A percentile compares a stretch with the other conserved stretches of the same genome.
These are phyloP conservation scores for Triplophysa dalaica DNA, from an alignment of 2,113 vertebrate genomes.

Conservation along the genomic window DNA sequence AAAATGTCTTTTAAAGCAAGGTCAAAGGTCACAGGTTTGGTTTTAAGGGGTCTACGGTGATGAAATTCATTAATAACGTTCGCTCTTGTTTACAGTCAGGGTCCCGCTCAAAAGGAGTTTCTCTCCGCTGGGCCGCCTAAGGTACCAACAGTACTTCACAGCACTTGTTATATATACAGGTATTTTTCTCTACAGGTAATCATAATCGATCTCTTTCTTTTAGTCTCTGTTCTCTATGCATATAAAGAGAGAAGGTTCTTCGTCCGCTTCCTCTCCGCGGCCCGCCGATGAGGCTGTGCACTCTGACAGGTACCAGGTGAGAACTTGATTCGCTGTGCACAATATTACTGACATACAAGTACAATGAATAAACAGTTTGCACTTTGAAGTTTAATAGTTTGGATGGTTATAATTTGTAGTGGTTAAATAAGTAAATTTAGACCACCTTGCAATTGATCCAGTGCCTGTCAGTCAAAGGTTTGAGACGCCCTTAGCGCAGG, in stretches of 20 bases:
- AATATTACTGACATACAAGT: background rate
- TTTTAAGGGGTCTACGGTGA: background rate
- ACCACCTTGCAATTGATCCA: background rate
- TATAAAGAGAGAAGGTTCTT: constrained; percentile 92
- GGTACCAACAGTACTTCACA: constrained; percentile 68
- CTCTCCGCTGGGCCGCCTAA: constrained; percentile 79
- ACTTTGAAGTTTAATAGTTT: background rate
- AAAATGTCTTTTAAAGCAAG: background rate
- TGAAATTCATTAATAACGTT: constrained; percentile 24
- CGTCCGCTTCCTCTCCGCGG: constrained; percentile 83
- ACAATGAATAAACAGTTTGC: background rate
- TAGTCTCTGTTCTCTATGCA: constrained; percentile 80
- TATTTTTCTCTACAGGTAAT: constrained; percentile 1
- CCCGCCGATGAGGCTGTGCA: constrained; percentile 86
- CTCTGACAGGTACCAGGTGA: constrained; percentile 96
- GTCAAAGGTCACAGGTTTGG: background rate
- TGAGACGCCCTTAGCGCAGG: background rate
- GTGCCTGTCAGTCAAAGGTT: background rate
- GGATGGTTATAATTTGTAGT: background rate
- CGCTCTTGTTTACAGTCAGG: constrained; percentile 43
- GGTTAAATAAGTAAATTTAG: background rate
- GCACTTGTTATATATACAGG: constrained; percentile 19
- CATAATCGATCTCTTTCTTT: constrained; percentile 38
- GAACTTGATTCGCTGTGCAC: background rate
- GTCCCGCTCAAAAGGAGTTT: constrained; percentile 69